Base-by-base conservation (phyloP, 2,113 vertebrate species). In the Coracopsis vasa region DNA sequence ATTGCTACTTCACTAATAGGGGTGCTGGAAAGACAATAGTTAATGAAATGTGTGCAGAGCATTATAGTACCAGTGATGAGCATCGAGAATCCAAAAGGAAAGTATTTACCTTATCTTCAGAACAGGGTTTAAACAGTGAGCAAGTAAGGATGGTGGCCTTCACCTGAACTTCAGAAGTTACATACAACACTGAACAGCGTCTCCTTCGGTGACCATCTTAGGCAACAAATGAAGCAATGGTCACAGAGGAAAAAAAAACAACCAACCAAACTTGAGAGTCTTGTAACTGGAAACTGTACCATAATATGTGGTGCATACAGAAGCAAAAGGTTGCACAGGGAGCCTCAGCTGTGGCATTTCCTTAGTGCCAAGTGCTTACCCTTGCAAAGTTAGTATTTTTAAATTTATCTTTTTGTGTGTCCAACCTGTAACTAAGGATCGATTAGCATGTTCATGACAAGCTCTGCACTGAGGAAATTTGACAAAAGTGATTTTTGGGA, bases 351-450 rank as follows among this genome's bases (percentile, higher is more conserved):
- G 39, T 13, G 13, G 29, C 58, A 69, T 20, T 86, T 66, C 53
- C 8, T 70, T 88, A 78, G 3, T 35, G 37, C 15, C 45, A 80
- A 58, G 33, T 78, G 58, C 37, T 80, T 58, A 53, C 61, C 71
- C 90, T 91, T 73, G 71, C 31, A 31, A 70, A 77, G 31, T 62
- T 13, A 33, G 20, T 66, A 88, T 72, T 85, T 85, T 81, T 25
- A 90, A 62, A 83, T 39, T 33, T 11, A 61, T 42, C 27, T 69
- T 72, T 94, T 47, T 7, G 1, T 9, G 45, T 18, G 16, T 17
- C 31, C 53, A 70, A 47, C 24, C 15, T 51, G 11, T 54, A 83
- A 39, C 13, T 47, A 35, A 44, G 29, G 33, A 86, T 73, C 66
- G 48, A 56, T 69, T 75, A 86, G 44, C 33, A 25, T 12, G 21